Conservation (phyloP, 2,113 vertebrate species). For the Potamarius usumacintae region DNA sequence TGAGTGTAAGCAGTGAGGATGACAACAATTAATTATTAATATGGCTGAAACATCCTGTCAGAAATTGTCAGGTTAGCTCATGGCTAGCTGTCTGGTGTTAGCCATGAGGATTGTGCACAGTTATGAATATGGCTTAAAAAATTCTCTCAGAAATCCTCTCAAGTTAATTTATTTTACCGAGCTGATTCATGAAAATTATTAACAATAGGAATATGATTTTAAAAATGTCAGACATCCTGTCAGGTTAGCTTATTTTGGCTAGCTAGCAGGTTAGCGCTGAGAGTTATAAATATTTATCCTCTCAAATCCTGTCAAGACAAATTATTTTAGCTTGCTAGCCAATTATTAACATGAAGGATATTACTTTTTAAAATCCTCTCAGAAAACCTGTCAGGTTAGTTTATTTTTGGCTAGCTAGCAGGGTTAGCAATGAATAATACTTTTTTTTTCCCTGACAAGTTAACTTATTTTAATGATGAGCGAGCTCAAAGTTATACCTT, state of each 20-base stretch:
- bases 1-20: neutral
- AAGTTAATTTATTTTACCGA: neutral
- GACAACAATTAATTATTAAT: neutral
- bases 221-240: neutral
- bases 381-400: too few relatives aligned
- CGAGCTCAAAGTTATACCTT: too few relatives aligned
- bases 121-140: neutral
- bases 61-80: neutral
- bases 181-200: neutral
- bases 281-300: too few relatives aligned
- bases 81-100: neutral
- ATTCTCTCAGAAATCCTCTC: neutral
- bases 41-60: neutral
- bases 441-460: too few relatives aligned
- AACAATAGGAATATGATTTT: neutral
- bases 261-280: too few relatives aligned
- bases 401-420: too few relatives aligned
- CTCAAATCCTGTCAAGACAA: too few relatives aligned
- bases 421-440: too few relatives aligned
- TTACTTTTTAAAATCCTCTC: too few relatives aligned
- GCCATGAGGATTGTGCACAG: neutral
- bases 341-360: too few relatives aligned
- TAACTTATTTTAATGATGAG: too few relatives aligned
- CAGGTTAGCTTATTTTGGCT: neutral
- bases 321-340: too few relatives aligned